A percentile compares a stretch with the other conserved stretches of the same genome.
phyloP scores from a whole-genome alignment of 2,888 invertebrate species.

The Acleris holmiana region DNA sequence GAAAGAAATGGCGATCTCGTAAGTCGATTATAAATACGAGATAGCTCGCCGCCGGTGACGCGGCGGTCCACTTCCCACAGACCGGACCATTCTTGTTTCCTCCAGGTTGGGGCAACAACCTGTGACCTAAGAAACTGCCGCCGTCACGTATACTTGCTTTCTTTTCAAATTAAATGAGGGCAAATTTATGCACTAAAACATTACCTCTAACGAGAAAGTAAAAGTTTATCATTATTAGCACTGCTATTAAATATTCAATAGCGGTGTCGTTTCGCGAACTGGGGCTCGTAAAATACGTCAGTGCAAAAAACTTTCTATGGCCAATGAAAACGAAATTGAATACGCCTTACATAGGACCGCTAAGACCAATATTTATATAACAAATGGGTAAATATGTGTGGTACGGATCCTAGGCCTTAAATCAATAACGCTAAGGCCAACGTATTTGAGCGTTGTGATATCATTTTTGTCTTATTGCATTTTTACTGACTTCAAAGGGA shows the following conservation, averaged over 20 bases:
- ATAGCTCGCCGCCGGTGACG: constrained; percentile 52
- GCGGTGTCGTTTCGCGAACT: constrained; percentile 8
- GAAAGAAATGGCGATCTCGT: constrained; percentile 61
- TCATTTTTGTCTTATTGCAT: constrained; percentile 28
- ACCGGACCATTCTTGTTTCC: constrained; percentile 58
- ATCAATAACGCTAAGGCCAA: constrained; percentile 61
- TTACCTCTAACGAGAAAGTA: constrained; percentile 34
- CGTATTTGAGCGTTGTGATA: constrained; percentile 45
- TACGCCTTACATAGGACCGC: constrained; percentile 55
- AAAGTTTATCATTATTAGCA: constrained; percentile 25
- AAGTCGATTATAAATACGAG: constrained; percentile 48
- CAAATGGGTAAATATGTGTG: constrained; percentile 66
- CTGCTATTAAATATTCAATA: constrained; percentile 28
- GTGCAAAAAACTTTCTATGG: constrained; percentile 55
- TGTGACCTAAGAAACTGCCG: constrained; percentile 42
- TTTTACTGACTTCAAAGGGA: constrained; percentile 10
- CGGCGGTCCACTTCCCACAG: constrained; percentile 74
- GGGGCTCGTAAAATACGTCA: constrained; percentile 41
- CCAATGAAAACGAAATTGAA: constrained; percentile 64
- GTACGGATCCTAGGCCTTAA: constrained; percentile 52
- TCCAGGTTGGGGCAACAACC: constrained; percentile 66
- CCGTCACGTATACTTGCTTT: constrained; percentile 26
- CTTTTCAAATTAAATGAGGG: constrained; percentile 28
- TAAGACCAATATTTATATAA: constrained; percentile 62
- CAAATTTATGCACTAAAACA: constrained; percentile 20